Base-by-base conservation (phyloP, 2,888 invertebrate species). In the Thumatha senex region DNA sequence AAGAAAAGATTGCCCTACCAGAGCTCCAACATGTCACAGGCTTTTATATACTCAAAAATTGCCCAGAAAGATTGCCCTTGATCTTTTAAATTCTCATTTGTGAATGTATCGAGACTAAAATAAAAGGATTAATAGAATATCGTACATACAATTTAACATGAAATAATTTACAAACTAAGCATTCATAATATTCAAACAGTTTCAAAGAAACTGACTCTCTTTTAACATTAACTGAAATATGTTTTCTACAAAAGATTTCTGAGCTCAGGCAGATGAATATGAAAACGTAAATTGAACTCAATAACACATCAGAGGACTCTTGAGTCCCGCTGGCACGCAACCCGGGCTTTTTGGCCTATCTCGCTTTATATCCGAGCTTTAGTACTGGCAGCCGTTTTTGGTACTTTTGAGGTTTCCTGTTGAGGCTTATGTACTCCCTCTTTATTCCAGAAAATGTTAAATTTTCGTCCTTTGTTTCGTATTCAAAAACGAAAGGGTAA, bases 291-390 rank as follows among this genome's bases (percentile, higher is more conserved):
- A 84, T 85, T 82, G 80, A 80, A 84, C 80, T 80, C 77, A 78
- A 78, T 80, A 82, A 78, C 80, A 78, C 81, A 81, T 84, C 84
- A 86, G 83, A 86, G 80, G 80, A 79, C 79, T 78, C 75, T 73
- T 76, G 79, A 77, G 74, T 54, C 66, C 61, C 58, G 55, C 59
- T 64, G 61, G 49, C 51, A 61, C 57, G 68, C 68, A 70, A 75
- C 62, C 67, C 67, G 58, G 65, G 72, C 71, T 72, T 72, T 76
- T 71, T 71, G 63, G 70, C 72, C 74, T 78, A 79, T 71, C 76
- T 74, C 30, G 56, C 58, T 75, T 77, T 76, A 84, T 79, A 84
- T 80, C 80, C 80, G 51, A 74, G 77, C 70, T 79, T 76, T 75
- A 56, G 56, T 45, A 42, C 60, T 64, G 57, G 70, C 72, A 70